These are phyloP conservation scores for Regulus satrapa DNA, from an alignment of 2,113 vertebrate species.

Conservation along the genomic window DNA sequence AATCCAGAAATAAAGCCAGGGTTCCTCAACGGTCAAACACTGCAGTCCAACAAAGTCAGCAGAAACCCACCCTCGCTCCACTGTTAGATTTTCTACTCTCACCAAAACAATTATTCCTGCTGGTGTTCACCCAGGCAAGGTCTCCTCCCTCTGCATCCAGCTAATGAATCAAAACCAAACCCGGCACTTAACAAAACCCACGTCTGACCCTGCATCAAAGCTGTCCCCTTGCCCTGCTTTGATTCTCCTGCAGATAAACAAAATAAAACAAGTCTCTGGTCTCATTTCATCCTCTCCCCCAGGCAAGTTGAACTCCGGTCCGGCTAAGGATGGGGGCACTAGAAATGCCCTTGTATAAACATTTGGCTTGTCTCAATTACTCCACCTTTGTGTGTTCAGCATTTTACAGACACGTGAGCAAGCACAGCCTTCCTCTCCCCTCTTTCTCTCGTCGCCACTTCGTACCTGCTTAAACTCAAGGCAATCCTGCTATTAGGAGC, in stretches of 20 bases:
- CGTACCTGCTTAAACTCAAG: background rate
- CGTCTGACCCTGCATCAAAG: constrained; percentile 5
- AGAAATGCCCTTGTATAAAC: constrained; percentile 18
- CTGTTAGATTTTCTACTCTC: background rate
- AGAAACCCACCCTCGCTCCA: constrained; percentile 2
- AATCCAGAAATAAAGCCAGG: background rate
- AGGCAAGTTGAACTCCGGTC: constrained; percentile 40
- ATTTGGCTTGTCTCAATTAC: constrained; percentile 36
- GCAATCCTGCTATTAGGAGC: background rate
- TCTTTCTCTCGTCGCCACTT: background rate
- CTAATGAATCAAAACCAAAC: constrained; percentile 26
- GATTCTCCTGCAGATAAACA: background rate
- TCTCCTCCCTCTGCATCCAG: background rate
- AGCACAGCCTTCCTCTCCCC: background rate
- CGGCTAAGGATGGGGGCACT: background rate
- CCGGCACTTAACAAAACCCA: background rate
- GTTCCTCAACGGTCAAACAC: background rate
- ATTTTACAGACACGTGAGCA: background rate
- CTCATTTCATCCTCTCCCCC: constrained; percentile 16
- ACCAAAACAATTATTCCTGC: background rate
- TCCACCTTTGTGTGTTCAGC: constrained; percentile 22
- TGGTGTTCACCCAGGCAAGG: background rate
- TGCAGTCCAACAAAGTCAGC: background rate
- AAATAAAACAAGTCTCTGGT: background rate
- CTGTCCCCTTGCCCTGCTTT: constrained; percentile 4